Evolutionary conservation across 2,888 invertebrate genomes (phyloP), one percentile per base, ranked within the genome.

Genomic region (Caenorhabditis sp.): DNA sequence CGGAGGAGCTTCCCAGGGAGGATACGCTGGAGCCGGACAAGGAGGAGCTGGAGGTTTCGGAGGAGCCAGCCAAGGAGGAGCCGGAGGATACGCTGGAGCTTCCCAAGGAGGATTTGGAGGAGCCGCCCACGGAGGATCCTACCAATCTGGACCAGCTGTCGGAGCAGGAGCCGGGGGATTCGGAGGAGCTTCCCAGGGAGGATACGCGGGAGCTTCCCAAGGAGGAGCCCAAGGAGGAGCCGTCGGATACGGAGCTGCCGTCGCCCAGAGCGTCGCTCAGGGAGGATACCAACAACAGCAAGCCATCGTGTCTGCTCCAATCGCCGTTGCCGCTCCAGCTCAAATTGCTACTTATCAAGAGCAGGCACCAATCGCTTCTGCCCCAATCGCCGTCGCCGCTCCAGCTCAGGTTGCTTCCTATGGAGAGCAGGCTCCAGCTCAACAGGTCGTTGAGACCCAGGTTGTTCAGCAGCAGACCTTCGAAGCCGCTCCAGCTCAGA

Each of bases 401-500:
- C 79, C 53, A 72, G 79, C 79, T 26, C 79, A 64, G 65, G 65
- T 51, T 44, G 67, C 68, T 69, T 61, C 62, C 15, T 72, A 80
- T 64, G 55, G 69, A 69, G 72, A 80, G 72, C 80, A 74, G 65
- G 69, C 74, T 26, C 80, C 80, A 69, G 72, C 44, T 26, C 80
- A 72, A 32, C n/a, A n/a, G n/a, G 44, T 55, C 20, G 22, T 28
- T 5, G 71, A 51, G 51, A 50, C 56, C 44, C 40, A 61, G 61
- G 61, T 61, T 28, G 47, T 61, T 28, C 61, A 53, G 37, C 71
- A 69, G 53, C 72, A 72, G 32, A 72, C 72, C 28, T 67, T 72
- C 50, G 80, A 72, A 53, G 9, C 72, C 3, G 65, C 79, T 28
- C 67, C 65, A 71, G 72, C 61, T 47, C 74, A 51, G 53, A 40